Evolutionary conservation across 1,140 invertebrate genomes (phyloP).

Genomic region (Saccostrea glomerata): DNA sequence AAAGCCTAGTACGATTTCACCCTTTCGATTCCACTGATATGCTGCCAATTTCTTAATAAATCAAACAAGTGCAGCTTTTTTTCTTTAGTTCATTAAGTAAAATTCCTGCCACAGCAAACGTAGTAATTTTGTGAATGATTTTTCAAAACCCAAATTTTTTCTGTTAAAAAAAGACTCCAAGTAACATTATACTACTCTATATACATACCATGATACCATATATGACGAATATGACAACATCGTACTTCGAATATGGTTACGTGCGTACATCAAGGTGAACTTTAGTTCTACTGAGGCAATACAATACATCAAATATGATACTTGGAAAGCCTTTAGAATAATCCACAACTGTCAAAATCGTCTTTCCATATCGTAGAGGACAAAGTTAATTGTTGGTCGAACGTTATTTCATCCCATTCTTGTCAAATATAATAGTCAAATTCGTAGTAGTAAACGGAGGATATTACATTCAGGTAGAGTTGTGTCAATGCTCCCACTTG

Average conservation of each 20-base stretch:
- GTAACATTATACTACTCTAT: not conserved
- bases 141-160: not conserved
- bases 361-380: slow-evolving; percentile 13
- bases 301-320: slow-evolving; percentile 1
- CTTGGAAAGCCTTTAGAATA: not conserved
- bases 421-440: slow-evolving; percentile 3
- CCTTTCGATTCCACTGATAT: not conserved
- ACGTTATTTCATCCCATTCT: slow-evolving; percentile 24
- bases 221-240: not conserved
- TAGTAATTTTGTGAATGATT: not conserved
- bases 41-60: not conserved
- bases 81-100: not conserved
- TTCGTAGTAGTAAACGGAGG: not conserved
- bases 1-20: not conserved
- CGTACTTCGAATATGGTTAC: not conserved
- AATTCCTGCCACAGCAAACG: not conserved
- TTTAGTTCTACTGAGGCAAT: not conserved
- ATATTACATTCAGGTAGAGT: not conserved
- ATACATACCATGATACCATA: not conserved
- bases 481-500: not conserved
- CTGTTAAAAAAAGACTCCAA: not conserved
- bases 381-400: slow-evolving; percentile 11
- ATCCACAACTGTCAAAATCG: slow-evolving; percentile 7
- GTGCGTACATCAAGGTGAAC: slow-evolving; percentile 12
- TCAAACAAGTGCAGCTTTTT: not conserved